These are phyloP conservation scores for Onychomys torridus DNA, from an alignment of 2,797 vertebrate genomes.

Conservation along the genomic window DNA sequence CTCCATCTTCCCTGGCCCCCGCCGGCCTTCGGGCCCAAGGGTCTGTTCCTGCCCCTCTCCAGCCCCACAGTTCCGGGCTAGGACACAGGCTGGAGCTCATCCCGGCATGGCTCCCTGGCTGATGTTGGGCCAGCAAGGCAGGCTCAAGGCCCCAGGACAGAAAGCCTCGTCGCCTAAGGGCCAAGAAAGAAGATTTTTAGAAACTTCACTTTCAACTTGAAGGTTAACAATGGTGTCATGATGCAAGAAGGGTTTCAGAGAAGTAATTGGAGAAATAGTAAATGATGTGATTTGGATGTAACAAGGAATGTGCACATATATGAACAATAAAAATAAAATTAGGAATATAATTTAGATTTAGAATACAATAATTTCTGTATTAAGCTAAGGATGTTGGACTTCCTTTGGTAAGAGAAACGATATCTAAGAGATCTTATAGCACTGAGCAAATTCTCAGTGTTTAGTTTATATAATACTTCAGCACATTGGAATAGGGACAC, in stretches of 20 bases:
- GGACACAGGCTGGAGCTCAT: background rate
- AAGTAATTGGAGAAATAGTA: background rate
- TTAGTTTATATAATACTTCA: constrained; percentile 29
- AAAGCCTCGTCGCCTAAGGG: background rate
- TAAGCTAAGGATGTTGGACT: background rate
- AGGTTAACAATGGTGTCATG: background rate
- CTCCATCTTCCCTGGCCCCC: too few relatives aligned
- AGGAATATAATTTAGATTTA: constrained; percentile 8
- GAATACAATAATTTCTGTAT: background rate
- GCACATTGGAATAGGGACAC: background rate
- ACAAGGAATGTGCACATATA: background rate
- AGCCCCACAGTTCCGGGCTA: too few relatives aligned
- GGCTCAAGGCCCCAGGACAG: rapidly evolving
- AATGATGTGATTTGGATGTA: background rate
- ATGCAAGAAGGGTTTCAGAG: background rate
- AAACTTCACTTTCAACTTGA: constrained; percentile 20
- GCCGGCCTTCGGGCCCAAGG: too few relatives aligned
- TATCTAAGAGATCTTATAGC: background rate
- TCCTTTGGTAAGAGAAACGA: background rate
- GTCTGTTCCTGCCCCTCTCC: background rate
- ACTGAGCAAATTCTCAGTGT: background rate
- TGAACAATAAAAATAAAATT: constrained; percentile 4
- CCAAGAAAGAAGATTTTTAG: background rate
- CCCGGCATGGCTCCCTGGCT: background rate
- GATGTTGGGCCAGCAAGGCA: background rate